phyloP scores from a whole-genome alignment of 2,888 invertebrate species.

The Harpagoxenus sublaevis region DNA sequence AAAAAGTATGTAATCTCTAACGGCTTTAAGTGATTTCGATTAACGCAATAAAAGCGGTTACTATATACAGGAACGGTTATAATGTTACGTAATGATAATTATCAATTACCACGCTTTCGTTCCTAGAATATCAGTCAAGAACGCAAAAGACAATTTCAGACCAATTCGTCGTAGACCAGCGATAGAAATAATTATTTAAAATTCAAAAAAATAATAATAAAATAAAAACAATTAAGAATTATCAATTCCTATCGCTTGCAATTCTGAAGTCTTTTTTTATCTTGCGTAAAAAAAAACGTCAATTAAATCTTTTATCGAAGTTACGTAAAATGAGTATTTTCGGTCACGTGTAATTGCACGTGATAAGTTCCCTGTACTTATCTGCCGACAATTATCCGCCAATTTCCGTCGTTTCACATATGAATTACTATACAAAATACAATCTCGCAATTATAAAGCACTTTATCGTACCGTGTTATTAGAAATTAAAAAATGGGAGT shows the following conservation, averaged over 20 bases:
- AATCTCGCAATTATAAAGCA: neutral
- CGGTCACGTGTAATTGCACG: neutral
- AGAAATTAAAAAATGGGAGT: neutral
- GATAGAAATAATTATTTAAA: neutral
- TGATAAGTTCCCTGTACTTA: neutral
- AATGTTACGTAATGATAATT: constrained; percentile 18
- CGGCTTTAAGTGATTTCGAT: neutral
- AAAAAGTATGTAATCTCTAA: neutral
- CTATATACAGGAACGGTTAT: neutral
- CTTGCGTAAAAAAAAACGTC: neutral
- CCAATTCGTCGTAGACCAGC: neutral
- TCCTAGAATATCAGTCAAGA: neutral
- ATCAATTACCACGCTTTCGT: neutral
- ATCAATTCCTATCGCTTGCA: neutral
- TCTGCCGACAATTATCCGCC: neutral
- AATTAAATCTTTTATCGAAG: neutral
- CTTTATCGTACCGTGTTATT: neutral
- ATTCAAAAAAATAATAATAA: neutral
- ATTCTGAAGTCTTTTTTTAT: neutral
- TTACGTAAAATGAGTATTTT: neutral
- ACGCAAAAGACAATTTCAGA: neutral
- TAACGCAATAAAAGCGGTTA: constrained; percentile 2
- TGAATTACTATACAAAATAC: neutral
- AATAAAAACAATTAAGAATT: neutral
- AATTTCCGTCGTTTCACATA: constrained; percentile 2